These are phyloP conservation scores for Lagorchestes hirsutus DNA, from an alignment of 2,797 vertebrate genomes.

Conservation along the genomic window DNA sequence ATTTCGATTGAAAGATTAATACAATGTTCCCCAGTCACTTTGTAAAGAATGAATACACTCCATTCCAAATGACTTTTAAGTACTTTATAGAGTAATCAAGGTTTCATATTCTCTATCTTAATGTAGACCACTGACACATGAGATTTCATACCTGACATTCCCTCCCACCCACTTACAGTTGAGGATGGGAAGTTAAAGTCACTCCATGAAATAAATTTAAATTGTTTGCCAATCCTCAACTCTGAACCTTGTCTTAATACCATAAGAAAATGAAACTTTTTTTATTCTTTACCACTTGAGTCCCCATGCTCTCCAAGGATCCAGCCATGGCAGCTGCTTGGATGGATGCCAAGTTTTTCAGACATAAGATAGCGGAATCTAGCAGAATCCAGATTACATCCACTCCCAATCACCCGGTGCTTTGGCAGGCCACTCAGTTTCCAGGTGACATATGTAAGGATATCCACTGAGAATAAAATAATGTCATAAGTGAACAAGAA, in stretches of 20 bases:
- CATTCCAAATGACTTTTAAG: not conserved
- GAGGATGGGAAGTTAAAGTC: not conserved
- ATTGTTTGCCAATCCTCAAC: not conserved
- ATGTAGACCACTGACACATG: not conserved
- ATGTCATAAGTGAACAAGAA: constrained; percentile 3
- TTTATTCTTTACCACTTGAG: constrained; percentile 91
- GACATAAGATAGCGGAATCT: constrained; percentile 96
- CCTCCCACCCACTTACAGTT: not conserved
- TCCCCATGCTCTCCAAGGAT: constrained; percentile 97
- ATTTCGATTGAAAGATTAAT: not conserved
- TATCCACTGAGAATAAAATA: constrained; percentile 89
- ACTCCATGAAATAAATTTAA: not conserved
- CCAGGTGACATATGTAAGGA: constrained; percentile 98
- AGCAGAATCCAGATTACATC: constrained; percentile 97
- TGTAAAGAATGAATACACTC: not conserved
- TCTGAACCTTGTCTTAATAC: not conserved
- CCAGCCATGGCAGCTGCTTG: constrained; percentile 96
- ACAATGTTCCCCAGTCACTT: not conserved
- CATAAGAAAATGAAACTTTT: not conserved
- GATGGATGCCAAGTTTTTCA: constrained; percentile 93
- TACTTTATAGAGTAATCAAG: not conserved
- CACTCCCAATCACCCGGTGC: constrained; percentile 96
- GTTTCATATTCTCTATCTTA: not conserved
- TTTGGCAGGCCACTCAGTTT: constrained; percentile 97
- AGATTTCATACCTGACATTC: not conserved